These are phyloP conservation scores for Aethes cnicana DNA, from an alignment of 2,888 invertebrate genomes.

Conservation along the genomic window DNA sequence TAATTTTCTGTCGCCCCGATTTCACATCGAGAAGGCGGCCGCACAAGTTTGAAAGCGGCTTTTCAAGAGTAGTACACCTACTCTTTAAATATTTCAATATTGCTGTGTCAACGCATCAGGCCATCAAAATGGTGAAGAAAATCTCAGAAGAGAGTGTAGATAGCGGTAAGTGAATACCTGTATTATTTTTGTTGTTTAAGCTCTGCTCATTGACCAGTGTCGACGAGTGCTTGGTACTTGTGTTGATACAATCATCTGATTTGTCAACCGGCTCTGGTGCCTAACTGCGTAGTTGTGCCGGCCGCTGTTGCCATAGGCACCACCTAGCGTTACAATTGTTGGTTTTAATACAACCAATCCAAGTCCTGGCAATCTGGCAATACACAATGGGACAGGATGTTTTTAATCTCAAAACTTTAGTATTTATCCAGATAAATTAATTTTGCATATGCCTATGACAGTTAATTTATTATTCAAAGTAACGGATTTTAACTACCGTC, in stretches of 20 bases:
- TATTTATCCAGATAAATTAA: no score
- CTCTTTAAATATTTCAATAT: conserved; percentile 71
- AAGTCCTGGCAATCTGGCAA: not conserved
- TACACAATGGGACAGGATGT: no score
- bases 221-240: conserved; percentile 11
- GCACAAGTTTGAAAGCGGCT: conserved; percentile 81
- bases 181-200: conserved; percentile 30
- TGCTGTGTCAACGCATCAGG: conserved; percentile 69
- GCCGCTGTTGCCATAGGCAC: conserved; percentile 34
- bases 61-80: conserved; percentile 78
- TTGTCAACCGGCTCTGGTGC: conserved; percentile 42
- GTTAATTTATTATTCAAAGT: no score
- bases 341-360: not conserved
- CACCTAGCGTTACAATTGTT: conserved; percentile 12
- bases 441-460: no score
- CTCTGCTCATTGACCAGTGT: conserved; percentile 22
- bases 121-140: conserved; percentile 79
- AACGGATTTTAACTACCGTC: no score
- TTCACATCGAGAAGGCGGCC: conserved; percentile 80
- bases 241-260: conserved; percentile 33
- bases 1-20: conserved; percentile 72
- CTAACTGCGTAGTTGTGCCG: conserved; percentile 45
- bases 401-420: no score
- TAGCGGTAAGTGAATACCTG: conserved; percentile 67
- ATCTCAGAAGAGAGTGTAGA: conserved; percentile 82